These are phyloP conservation scores for Cerceris rybyensis DNA, from an alignment of 2,888 invertebrate genomes.

Conservation along the genomic window DNA sequence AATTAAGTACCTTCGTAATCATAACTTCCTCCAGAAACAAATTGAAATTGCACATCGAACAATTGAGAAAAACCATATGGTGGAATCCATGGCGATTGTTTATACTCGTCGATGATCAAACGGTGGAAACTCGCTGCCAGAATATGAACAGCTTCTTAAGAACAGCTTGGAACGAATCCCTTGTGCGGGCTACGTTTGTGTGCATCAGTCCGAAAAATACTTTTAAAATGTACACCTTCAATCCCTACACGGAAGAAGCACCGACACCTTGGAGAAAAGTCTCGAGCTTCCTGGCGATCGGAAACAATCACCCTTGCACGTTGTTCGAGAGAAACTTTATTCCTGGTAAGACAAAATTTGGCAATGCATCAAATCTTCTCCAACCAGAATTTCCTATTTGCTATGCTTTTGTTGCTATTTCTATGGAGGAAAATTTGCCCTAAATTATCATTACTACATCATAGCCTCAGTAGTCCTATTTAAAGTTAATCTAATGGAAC, in stretches of 20 bases:
- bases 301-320: constrained; percentile 6
- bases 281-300: neutral
- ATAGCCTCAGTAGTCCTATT: no score
- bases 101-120: constrained; percentile 31
- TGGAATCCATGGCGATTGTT: constrained; percentile 58
- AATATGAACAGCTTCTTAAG: constrained; percentile 36
- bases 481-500: no score
- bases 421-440: no score
- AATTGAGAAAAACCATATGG: constrained; percentile 40
- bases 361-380: neutral
- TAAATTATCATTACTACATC: no score
- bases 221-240: constrained; percentile 50
- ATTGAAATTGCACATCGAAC: constrained; percentile 15
- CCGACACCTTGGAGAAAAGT: constrained; percentile 44
- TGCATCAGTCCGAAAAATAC: constrained; percentile 39
- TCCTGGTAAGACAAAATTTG: constrained; percentile 4
- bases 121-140: constrained; percentile 26
- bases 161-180: constrained; percentile 49
- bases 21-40: constrained; percentile 3
- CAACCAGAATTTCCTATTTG: no score
- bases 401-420: no score
- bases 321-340: constrained; percentile 25
- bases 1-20: constrained; percentile 9
- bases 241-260: constrained; percentile 52
- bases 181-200: constrained; percentile 46